A percentile compares a stretch with the other conserved stretches of the same genome.
Conservation (phyloP, 1,140 invertebrate species). For the Drosophila albomicans region DNA sequence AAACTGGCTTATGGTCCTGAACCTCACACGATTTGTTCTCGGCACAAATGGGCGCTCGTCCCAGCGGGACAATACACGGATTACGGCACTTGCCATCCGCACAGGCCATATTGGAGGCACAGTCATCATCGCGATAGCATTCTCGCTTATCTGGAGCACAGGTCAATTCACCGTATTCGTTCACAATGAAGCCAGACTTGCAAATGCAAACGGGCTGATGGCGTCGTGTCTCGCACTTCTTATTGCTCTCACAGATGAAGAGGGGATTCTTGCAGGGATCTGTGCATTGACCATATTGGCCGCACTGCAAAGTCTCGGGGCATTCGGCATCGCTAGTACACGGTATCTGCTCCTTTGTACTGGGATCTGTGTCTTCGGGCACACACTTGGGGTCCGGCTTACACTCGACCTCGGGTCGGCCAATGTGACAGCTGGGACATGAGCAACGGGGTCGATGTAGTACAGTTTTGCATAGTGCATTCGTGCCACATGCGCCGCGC, state of each 20-base stretch:
- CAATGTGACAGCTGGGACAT: constrained; percentile 94
- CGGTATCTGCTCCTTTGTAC: constrained; percentile 85
- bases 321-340: constrained; percentile 91
- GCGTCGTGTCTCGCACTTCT: constrained; percentile 94
- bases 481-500: constrained; percentile 93
- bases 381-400: constrained; percentile 91
- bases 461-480: constrained; percentile 93
- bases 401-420: constrained; percentile 91
- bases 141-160: constrained; percentile 92
- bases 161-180: constrained; percentile 92
- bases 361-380: constrained; percentile 85
- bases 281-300: constrained; percentile 89
- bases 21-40: constrained; percentile 93
- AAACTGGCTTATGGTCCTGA: constrained; percentile 93
- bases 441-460: constrained; percentile 93
- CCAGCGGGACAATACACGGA: constrained; percentile 90
- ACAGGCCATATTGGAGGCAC: constrained; percentile 93
- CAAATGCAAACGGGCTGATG: constrained; percentile 95
- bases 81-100: constrained; percentile 92
- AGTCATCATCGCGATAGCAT: constrained; percentile 93
- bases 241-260: constrained; percentile 90
- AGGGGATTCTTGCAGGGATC: constrained; percentile 90
- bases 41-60: constrained; percentile 88
- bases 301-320: constrained; percentile 90
- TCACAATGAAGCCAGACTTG: constrained; percentile 94